phyloP scores from a whole-genome alignment of 1,140 invertebrate genomes.

The Bombus vancouverensis region DNA sequence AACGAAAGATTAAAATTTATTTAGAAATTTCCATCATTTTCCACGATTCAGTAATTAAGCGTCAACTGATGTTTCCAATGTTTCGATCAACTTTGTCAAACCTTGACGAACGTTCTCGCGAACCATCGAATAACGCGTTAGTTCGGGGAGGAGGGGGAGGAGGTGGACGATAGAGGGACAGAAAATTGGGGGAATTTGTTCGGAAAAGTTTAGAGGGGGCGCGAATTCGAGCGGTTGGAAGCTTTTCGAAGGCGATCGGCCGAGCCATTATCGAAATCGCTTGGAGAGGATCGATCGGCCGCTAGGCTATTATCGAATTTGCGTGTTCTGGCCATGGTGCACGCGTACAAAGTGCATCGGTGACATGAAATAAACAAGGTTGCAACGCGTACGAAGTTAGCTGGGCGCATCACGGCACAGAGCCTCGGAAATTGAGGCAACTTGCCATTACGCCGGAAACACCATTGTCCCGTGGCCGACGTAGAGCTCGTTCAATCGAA shows the following conservation, averaged over 20 bases:
- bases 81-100: too few species aligned
- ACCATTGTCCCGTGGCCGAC: slow-evolving; percentile 69
- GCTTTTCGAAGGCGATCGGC: not conserved
- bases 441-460: slow-evolving; percentile 47
- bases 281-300: slow-evolving; percentile 5
- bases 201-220: not conserved
- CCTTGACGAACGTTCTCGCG: too few species aligned
- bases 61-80: too few species aligned
- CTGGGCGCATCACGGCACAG: slow-evolving; percentile 3
- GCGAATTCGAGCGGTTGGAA: not conserved
- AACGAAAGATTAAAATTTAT: too few species aligned
- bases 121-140: too few species aligned
- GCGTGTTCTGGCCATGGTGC: slow-evolving; percentile 7
- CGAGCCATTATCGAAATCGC: slow-evolving; percentile 28
- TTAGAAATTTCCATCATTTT: too few species aligned
- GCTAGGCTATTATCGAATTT: slow-evolving; percentile 38
- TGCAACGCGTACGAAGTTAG: slow-evolving; percentile 51
- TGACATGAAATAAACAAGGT: slow-evolving; percentile 46
- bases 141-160: too few species aligned
- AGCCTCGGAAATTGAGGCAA: slow-evolving; percentile 17
- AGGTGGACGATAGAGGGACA: not conserved
- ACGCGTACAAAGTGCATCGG: slow-evolving; percentile 38
- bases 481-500: slow-evolving; percentile 69
- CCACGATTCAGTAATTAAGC: too few species aligned
- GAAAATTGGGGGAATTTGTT: not conserved